Evolutionary conservation across 2,797 vertebrate species (phyloP).

Genomic region (Poecile montanus): DNA sequence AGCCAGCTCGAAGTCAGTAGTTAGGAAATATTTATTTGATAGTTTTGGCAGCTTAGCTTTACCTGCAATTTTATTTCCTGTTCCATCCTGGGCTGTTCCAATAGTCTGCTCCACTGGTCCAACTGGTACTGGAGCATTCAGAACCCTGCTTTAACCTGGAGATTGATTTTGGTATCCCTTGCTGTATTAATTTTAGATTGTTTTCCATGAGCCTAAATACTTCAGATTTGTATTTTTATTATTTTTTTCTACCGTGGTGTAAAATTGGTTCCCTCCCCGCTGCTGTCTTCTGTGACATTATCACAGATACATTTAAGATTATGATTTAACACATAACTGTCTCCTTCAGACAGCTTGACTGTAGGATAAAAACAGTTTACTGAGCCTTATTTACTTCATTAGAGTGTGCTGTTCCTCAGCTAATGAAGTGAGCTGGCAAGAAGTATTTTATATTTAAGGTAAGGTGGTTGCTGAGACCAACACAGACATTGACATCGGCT

Average conservation of each 20-base stretch:
- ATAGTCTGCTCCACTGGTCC: slow-evolving; percentile 5
- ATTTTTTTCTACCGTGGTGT: background rate
- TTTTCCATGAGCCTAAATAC: background rate
- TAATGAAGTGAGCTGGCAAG: background rate
- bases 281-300: background rate
- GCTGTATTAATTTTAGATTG: background rate
- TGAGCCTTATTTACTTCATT: background rate
- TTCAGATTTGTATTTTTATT: background rate
- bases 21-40: slow-evolving; percentile 40
- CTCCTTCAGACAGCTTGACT: background rate
- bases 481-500: background rate
- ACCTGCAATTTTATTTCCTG: slow-evolving; percentile 34
- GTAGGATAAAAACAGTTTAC: background rate
- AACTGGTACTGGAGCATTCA: background rate
- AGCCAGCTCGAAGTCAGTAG: slow-evolving; percentile 3
- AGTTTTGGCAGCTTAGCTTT: background rate
- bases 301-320: background rate
- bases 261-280: background rate
- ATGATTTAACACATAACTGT: background rate
- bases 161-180: background rate
- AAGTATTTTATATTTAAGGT: background rate
- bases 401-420: background rate
- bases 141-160: background rate
- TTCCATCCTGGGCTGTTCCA: slow-evolving; percentile 21
- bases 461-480: background rate